Evolutionary conservation across 2,888 invertebrate species (phyloP), one percentile per base, ranked within the genome.

Genomic region (Dolomedes plantarius): DNA sequence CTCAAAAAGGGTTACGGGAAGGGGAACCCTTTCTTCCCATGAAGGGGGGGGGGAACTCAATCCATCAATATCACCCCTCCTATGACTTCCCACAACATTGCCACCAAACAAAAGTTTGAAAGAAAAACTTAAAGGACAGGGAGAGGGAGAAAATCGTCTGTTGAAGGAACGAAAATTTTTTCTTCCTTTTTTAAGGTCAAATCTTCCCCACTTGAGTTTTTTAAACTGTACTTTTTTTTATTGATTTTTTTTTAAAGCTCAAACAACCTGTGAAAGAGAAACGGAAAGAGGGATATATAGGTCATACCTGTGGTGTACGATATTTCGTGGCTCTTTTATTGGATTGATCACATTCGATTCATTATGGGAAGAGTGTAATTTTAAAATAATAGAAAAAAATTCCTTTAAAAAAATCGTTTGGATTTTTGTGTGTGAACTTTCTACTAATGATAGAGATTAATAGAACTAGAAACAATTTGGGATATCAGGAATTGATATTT

Each of bases 61-160:
- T 83, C 83, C 83, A 83, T 83, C 83, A 83, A 72, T 76, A 64
- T 77, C 76, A 76, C 65, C 65, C 72, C 72, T 83, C 71, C 77
- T 83, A 83, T 83, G 83, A 83, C 83, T 83, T 83, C 77, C 76
- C 83, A 72, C 83, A 83, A 83, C 83, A 83, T 72, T 50, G 76
- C 71, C 71, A 50, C 65, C 65, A 36, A 29, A 62, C 27, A 46
- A 65, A 73, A 56, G 56, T 56, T 56, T 56, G 5, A 56, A 46
- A 46, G 23, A 56, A 56, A 56, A 56, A 56, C 56, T 56, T 23
- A 46, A 56, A 23, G 16, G 16, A 23, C 56, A 56, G 56, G 23
- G 23, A 56, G 46, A 73, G 74, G 65, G 79, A 36, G 39, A 65
- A 64, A 67, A 41, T 28, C 32, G 41, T 75, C 56, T 56, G 56